These are phyloP conservation scores for Dreissena rostriformis DNA, from an alignment of 1,140 invertebrate species.

Conservation along the genomic window DNA sequence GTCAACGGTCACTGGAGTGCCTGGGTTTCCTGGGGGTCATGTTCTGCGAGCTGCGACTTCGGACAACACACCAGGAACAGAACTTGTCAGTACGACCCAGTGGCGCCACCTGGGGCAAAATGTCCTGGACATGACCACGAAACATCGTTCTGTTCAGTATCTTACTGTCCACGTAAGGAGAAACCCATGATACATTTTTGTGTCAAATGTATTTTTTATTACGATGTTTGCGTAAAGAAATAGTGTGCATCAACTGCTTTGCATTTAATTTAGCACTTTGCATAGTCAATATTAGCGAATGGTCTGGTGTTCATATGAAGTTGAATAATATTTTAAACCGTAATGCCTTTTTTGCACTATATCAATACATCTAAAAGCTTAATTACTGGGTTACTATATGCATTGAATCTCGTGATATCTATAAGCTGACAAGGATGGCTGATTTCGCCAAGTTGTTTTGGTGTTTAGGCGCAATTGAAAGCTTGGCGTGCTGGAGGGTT, in stretches of 20 bases:
- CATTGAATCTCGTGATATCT: too few species aligned
- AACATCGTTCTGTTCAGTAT: slow-evolving; percentile 53
- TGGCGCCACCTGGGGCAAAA: slow-evolving; percentile 64
- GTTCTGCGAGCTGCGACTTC: slow-evolving; percentile 63
- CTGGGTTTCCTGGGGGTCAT: slow-evolving; percentile 61
- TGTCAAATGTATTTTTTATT: background rate
- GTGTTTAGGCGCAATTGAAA: too few species aligned
- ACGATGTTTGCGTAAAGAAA: background rate
- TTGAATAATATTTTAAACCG: background rate
- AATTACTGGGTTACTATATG: too few species aligned
- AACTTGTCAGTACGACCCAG: slow-evolving; percentile 58
- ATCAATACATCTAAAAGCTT: too few species aligned
- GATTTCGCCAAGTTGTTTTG: too few species aligned
- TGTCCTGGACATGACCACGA: slow-evolving; percentile 62
- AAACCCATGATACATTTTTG: background rate
- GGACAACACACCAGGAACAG: slow-evolving; percentile 65
- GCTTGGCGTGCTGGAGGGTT: too few species aligned
- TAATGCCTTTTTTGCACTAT: too few species aligned
- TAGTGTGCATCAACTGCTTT: background rate
- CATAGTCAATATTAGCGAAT: background rate
- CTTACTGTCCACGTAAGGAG: slow-evolving; percentile 64
- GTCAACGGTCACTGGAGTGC: slow-evolving; percentile 64
- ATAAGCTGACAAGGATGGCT: too few species aligned
- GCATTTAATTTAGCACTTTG: background rate
- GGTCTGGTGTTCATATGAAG: background rate